Percentiles rank a stretch among this genome's conserved stretches.
Evolutionary conservation across 2,113 vertebrate genomes (phyloP).

Genomic region (Chaenocephalus aceratus): DNA sequence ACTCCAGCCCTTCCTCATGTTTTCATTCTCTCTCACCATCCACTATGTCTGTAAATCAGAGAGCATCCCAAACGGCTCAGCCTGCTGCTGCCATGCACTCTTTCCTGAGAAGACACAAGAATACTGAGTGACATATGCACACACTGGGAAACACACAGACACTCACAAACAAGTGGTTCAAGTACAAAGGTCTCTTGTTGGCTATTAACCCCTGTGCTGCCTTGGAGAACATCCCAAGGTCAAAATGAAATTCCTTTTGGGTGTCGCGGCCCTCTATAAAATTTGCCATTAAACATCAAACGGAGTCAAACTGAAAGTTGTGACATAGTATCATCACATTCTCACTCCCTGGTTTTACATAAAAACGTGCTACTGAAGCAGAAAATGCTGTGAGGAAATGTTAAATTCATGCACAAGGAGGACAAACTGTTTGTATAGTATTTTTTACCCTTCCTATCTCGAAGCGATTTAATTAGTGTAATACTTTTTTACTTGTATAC

Average conservation of each 20-base stretch:
- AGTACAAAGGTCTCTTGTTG: slow-evolving; percentile 12
- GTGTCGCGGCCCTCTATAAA: slow-evolving; percentile 21
- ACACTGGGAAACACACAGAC: background rate
- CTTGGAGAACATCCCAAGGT: slow-evolving; percentile 2
- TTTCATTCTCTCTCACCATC: background rate
- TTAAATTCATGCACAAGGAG: slow-evolving; percentile 53
- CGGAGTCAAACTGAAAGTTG: slow-evolving; percentile 45
- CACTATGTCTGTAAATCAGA: background rate
- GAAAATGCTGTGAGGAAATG: slow-evolving; percentile 65
- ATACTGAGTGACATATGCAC: background rate
- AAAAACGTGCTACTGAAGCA: slow-evolving; percentile 61
- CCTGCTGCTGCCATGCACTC: background rate
- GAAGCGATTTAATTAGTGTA: slow-evolving; percentile 47
- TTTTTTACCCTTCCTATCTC: slow-evolving; percentile 20
- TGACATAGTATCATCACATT: background rate
- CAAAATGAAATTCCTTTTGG: slow-evolving; percentile 23
- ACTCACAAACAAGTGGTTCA: background rate
- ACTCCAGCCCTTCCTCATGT: too few species aligned
- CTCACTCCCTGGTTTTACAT: background rate
- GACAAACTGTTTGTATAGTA: slow-evolving; percentile 61
- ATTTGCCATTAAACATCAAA: slow-evolving; percentile 17
- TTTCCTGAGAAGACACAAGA: background rate
- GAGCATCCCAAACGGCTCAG: background rate
- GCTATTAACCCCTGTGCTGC: background rate
- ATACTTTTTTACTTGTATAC: slow-evolving; percentile 17